Percentiles rank a stretch among this genome's conserved stretches.
phyloP scores from a whole-genome alignment of 2,888 invertebrate genomes.

The Sarcophaga carnaria region DNA sequence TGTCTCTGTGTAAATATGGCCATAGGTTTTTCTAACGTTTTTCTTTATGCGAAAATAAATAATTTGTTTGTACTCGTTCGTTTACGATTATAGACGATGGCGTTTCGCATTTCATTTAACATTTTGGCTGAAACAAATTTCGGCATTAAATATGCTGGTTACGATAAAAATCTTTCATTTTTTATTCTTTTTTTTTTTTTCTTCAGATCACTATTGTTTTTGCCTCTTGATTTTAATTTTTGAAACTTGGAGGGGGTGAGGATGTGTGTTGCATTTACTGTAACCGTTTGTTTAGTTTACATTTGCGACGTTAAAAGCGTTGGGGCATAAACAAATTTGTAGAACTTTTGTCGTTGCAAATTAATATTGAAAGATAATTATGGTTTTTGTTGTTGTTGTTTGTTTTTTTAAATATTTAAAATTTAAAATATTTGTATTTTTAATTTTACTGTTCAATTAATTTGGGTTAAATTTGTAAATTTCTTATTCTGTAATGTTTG shows the following conservation, averaged over 20 bases:
- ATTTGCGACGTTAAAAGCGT: constrained; percentile 7
- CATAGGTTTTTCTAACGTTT: constrained; percentile 11
- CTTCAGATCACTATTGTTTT: not conserved
- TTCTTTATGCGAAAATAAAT: constrained; percentile 54
- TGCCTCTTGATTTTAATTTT: not conserved
- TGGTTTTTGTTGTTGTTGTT: constrained; percentile 10
- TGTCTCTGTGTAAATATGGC: not conserved
- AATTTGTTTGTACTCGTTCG: constrained; percentile 35
- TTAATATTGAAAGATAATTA: constrained; percentile 50
- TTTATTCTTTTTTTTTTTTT: not conserved
- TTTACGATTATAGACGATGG: constrained; percentile 47
- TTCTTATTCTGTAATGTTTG: not conserved
- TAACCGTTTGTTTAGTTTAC: not conserved
- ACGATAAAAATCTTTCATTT: constrained; percentile 76
- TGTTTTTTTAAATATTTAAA: not conserved
- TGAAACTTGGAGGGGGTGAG: not conserved
- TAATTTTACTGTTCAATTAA: constrained; percentile 58
- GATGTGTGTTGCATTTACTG: not conserved
- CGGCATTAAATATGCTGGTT: constrained; percentile 78
- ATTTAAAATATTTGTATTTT: not conserved
- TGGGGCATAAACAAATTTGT: not conserved
- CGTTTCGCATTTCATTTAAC: constrained; percentile 70
- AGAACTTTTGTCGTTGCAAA: constrained; percentile 58
- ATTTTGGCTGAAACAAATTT: constrained; percentile 80
- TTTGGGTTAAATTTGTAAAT: constrained; percentile 59